These are phyloP conservation scores for Anseranas semipalmata DNA, from an alignment of 2,113 vertebrate genomes.

Conservation along the genomic window DNA sequence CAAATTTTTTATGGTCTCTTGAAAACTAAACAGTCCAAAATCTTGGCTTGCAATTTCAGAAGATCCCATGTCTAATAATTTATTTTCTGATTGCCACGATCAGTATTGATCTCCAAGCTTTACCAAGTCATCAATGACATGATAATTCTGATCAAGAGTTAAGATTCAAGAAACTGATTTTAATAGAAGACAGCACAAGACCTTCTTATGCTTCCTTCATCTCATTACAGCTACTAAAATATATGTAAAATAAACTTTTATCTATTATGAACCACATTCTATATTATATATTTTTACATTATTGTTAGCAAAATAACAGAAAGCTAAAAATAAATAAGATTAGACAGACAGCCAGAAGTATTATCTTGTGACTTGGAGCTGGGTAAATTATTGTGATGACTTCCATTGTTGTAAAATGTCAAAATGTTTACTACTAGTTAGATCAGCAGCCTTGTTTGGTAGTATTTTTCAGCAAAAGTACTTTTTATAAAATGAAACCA, in stretches of 20 bases:
- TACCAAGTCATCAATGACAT: not conserved
- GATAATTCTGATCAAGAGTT: not conserved
- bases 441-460: not conserved
- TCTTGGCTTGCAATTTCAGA: not conserved
- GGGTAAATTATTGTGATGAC: not conserved
- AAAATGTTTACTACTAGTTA: not conserved
- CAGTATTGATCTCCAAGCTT: not conserved
- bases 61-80: not conserved
- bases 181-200: not conserved
- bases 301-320: not conserved
- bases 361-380: not conserved
- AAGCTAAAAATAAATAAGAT: not conserved
- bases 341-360: not conserved
- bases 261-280: not conserved
- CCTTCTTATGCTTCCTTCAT: not conserved
- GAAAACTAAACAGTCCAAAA: not conserved
- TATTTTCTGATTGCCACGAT: not conserved
- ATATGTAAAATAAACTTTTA: not conserved
- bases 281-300: not conserved
- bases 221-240: not conserved
- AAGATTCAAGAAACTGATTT: not conserved
- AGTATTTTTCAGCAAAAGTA: not conserved
- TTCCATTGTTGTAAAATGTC: not conserved
- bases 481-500: not conserved
- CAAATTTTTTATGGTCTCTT: not conserved